These are phyloP conservation scores for Rousettus madagascariensis DNA, from an alignment of 2,797 vertebrate genomes.

Conservation along the genomic window DNA sequence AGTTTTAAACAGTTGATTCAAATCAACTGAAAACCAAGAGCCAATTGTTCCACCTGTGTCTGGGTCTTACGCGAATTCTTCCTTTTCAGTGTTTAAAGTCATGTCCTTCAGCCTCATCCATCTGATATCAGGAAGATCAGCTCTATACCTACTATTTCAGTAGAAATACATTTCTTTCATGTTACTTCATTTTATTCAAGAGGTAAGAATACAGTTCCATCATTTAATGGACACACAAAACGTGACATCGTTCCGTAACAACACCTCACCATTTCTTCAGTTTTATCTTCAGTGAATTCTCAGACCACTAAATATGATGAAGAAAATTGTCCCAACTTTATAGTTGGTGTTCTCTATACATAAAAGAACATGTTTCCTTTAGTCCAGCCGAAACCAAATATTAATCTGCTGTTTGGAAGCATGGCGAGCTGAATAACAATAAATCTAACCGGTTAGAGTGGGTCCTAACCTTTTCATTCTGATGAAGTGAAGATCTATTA, in stretches of 20 bases:
- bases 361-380: neutral
- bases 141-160: neutral
- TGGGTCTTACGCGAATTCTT: neutral
- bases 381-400: neutral
- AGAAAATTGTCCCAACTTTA: neutral
- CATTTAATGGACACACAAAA: neutral
- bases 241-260: neutral
- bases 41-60: neutral
- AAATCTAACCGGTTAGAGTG: neutral
- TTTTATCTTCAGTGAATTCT: neutral
- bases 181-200: neutral
- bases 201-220: neutral
- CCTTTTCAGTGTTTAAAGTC: neutral
- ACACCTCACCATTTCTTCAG: neutral
- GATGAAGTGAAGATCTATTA: constrained; percentile 54
- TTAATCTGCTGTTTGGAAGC: neutral
- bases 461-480: constrained; percentile 38
- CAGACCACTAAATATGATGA: neutral
- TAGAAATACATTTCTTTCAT: neutral
- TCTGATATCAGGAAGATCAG: neutral
- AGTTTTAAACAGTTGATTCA: neutral
- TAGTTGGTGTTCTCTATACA: neutral
- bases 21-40: neutral
- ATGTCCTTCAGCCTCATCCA: neutral
- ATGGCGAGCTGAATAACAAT: neutral